phyloP scores from a whole-genome alignment of 2,888 invertebrate species.

The Athripsodes cinereus region DNA sequence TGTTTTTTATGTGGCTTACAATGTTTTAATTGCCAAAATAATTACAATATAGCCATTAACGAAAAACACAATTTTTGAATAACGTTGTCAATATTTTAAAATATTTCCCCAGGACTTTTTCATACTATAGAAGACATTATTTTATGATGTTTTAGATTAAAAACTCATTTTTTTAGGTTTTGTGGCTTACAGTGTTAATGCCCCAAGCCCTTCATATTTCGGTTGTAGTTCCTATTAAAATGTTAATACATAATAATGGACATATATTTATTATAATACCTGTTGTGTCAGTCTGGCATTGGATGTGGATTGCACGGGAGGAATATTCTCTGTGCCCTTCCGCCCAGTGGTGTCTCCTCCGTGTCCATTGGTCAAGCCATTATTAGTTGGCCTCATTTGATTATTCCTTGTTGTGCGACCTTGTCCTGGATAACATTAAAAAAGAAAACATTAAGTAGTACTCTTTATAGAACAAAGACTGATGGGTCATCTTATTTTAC shows the following conservation, averaged over 20 bases:
- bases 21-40: too few relatives aligned
- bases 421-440: conserved; percentile 1
- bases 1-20: too few relatives aligned
- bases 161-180: too few relatives aligned
- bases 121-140: not conserved
- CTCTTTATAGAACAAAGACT: too few relatives aligned
- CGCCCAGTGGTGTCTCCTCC: conserved; percentile 54
- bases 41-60: too few relatives aligned
- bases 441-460: too few relatives aligned
- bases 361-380: conserved; percentile 54
- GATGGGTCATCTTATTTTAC: not conserved
- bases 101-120: not conserved
- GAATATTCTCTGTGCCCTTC: conserved; percentile 57
- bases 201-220: too few relatives aligned
- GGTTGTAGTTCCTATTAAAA: not conserved
- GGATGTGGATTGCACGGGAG: conserved; percentile 35
- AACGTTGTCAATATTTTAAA: too few relatives aligned
- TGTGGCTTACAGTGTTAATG: too few relatives aligned
- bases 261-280: conserved; percentile 31
- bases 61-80: too few relatives aligned
- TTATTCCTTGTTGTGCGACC: conserved; percentile 47
- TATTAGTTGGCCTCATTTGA: conserved; percentile 51
- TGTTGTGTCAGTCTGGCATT: conserved; percentile 46
- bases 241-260: conserved; percentile 4
- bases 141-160: too few relatives aligned